Evolutionary conservation across 2,888 invertebrate species (phyloP).

Genomic region (Helicoverpa assulta): DNA sequence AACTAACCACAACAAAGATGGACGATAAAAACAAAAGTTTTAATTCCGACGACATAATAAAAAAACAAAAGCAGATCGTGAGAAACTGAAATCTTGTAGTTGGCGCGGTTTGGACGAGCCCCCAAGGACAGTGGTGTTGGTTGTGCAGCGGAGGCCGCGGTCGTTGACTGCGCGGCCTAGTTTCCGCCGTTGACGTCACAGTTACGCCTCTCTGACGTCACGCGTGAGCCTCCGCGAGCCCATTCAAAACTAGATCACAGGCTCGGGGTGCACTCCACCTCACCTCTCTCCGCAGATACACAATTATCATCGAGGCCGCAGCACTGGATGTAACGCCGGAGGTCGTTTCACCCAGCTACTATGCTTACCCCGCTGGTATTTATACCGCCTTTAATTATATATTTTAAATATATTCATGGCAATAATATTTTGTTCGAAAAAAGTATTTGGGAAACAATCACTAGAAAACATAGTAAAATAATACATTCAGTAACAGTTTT

Average conservation of each 20-base stretch:
- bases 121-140: slow-evolving; percentile 73
- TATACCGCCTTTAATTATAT: slow-evolving; percentile 56
- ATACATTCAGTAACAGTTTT: too few species aligned
- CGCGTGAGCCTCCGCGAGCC: slow-evolving; percentile 80
- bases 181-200: slow-evolving; percentile 85
- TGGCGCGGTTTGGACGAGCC: slow-evolving; percentile 49
- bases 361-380: slow-evolving; percentile 61
- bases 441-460: too few species aligned
- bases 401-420: too few species aligned
- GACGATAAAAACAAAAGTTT: too few species aligned
- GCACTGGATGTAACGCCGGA: slow-evolving; percentile 69
- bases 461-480: too few species aligned
- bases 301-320: slow-evolving; percentile 73
- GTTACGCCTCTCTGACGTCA: slow-evolving; percentile 88
- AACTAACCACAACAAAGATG: too few species aligned
- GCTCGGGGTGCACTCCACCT: slow-evolving; percentile 76
- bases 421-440: too few species aligned
- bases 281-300: slow-evolving; percentile 65
- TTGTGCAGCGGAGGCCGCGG: slow-evolving; percentile 79
- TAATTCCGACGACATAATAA: too few species aligned
- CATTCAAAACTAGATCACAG: slow-evolving; percentile 89
- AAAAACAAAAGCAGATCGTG: neutral
- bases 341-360: slow-evolving; percentile 77
- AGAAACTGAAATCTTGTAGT: slow-evolving; percentile 46
- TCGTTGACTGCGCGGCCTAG: slow-evolving; percentile 85